Base-by-base conservation (phyloP, 2,113 vertebrate species). In the Hiodon tergisus region DNA sequence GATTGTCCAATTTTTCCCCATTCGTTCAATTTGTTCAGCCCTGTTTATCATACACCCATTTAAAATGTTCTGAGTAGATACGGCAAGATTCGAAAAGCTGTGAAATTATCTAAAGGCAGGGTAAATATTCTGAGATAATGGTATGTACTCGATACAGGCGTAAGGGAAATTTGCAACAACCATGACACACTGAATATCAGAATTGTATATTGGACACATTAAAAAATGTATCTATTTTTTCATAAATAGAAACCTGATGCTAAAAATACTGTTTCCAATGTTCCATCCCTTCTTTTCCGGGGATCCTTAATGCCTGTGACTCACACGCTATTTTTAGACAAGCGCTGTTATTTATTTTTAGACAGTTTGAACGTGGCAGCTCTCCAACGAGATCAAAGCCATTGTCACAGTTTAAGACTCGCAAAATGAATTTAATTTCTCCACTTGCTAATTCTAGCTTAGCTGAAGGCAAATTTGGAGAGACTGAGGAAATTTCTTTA, bases 291-390 rank as follows among this genome's bases (percentile, higher is more conserved):
- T 79, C 84, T 85, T 79, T 81, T 81, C 79, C 80, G 81, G 85
- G 79, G 84, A 83, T 78, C 83, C 80, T 75, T 83, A 59, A 60
- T 16, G 62, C 80, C 57, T 31, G 63, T 72, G 74, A 82, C 78
- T 79, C 78, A 69, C 74, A 63, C 68, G 65, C 78, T 83, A 77
- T 86, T 87, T 78, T 79, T 81, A 78, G 83, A 81, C 75, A 68
- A 79, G 79, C 57, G 76, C 79, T 74, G 63, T 67, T 75, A 60
- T 78, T 84, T 90, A 89, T 90, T 86, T 88, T 86, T 84, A 87
- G 83, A 77, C 10, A 74, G 77, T 84, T 80, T 80, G 74, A 86
- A 69, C 80, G 81, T 81, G 81, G 82, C 82, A 71, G 77, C 58
- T 77, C 63, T 85, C 63, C 67, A 79, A 71, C 70, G 73, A 80